Evolutionary conservation across 1,140 invertebrate species (phyloP), one percentile per base, ranked within the genome.

Genomic region (Ooceraea biroi): DNA sequence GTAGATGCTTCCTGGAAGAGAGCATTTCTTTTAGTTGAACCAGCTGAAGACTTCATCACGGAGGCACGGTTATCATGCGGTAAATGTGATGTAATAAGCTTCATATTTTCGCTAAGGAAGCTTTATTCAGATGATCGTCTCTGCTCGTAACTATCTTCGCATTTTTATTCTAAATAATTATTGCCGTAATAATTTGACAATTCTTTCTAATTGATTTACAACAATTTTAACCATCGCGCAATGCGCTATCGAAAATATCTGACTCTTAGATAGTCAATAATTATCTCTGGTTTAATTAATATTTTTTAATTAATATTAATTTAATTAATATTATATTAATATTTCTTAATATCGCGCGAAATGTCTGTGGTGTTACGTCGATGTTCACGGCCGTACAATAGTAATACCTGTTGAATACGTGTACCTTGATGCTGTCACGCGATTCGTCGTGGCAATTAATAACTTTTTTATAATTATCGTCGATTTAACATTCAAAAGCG

Each of bases 401-500:
- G 25, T 27, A 65, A 48, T 10, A 12, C 17, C 3, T 46, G 4
- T 65, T 50, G 48, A 19, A 41, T 77, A 55, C 22, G 22, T 55
- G 5, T 44, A 50, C 41, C 0, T 69, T 78, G 25, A 69, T 68
- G 63, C 30, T 77, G 25, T n/a, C 41, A 25, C 19, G 27, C 46
- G n/a, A 52, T 66, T 27, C 19, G 8, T 55, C 11, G 19, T 44
- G 41, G 52, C 22, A 66, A 78, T 78, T 69, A 57, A 44, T 58
- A 69, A 78, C 68, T 44, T 78, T 44, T 78, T 55, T 22, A 27
- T 69, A 19, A 55, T 78, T 69, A 68, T 44, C 61, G 17, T 11
- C 0, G 11, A 36, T 80, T 71, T 44, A 71, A 80, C 11, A 27
- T 10, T 25, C n/a, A n/a, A 36, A 36, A 36, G 36, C 50, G n/a